These are phyloP conservation scores for Fragum fragum DNA, from an alignment of 2,888 invertebrate species.

Conservation along the genomic window DNA sequence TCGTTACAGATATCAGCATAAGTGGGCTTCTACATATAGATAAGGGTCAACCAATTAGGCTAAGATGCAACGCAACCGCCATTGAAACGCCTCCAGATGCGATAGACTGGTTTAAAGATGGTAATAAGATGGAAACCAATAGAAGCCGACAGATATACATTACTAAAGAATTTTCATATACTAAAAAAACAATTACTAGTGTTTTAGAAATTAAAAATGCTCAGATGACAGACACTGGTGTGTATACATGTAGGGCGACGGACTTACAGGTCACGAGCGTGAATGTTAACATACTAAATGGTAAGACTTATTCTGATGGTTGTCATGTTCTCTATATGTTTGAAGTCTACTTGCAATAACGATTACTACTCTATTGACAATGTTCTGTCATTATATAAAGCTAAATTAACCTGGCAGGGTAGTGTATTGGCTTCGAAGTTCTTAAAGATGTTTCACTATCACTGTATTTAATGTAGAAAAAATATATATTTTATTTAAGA, in stretches of 20 bases:
- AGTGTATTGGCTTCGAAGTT: too few species aligned
- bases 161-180: conserved; percentile 60
- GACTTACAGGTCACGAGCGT: conserved; percentile 73
- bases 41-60: conserved; percentile 55
- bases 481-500: too few species aligned
- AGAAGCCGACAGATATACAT: conserved; percentile 44
- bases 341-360: not conserved
- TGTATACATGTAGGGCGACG: conserved; percentile 79
- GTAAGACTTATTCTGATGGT: conserved; percentile 63
- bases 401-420: too few species aligned
- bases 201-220: conserved; percentile 69
- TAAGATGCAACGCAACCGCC: conserved; percentile 70
- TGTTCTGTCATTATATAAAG: too few species aligned
- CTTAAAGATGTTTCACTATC: too few species aligned
- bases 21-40: conserved; percentile 66
- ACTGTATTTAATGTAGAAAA: too few species aligned
- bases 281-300: conserved; percentile 77
- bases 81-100: conserved; percentile 62
- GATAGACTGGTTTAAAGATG: conserved; percentile 75
- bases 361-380: not conserved
- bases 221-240: conserved; percentile 76
- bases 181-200: conserved; percentile 73
- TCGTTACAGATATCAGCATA: conserved; percentile 65
- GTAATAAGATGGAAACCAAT: conserved; percentile 61
- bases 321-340: not conserved